Base-by-base conservation (phyloP, 2,113 vertebrate species). In the Delphinus delphis region DNA sequence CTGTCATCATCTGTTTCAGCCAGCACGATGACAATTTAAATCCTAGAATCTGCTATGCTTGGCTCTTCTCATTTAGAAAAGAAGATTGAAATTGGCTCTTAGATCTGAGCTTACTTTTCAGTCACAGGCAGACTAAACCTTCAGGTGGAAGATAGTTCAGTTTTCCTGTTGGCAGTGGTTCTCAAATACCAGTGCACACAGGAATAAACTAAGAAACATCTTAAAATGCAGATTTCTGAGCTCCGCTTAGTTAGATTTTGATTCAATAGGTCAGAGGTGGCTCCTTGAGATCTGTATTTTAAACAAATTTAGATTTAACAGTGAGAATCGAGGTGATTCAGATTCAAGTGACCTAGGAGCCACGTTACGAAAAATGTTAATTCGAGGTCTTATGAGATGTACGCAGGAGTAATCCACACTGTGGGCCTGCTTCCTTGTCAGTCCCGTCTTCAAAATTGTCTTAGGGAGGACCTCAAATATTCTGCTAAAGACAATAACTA, bases 31-130 rank as follows among this genome's bases (percentile, higher is more conserved):
- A 84, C 62, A 93, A 31, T 74, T 65, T 87, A 93, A 95, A 80
- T 83, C 53, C 18, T 92, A 92, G 60, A 91, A 86, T 89, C 86
- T 86, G 93, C 44, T 95, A 55, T 38, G 36, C 26, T 80, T 97
- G 47, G 31, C 31, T 93, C 95, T 82, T 85, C 55, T 95, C 55
- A 86, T 93, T 96, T 92, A 93, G 79, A 79, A 95, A 92, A 76
- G 28, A 84, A 63, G 28, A 81, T 44, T 88, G 74, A 90, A 76
- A 80, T 38, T 93, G 53, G 74, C n/a, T 90, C 41, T 96, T 21
- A 90, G 15, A 85, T 80, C 60, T 95, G 81, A 88, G 28, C 5
- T 67, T 88, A 47, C 93, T 97, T 77, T 88, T 44, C 41, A 76
- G 88, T 82, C 62, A 89, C 21, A 77, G 65, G 62, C 71, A 92